These are phyloP conservation scores for Diplogasteroides magnus DNA, from an alignment of 1,140 invertebrate species.

Conservation along the genomic window DNA sequence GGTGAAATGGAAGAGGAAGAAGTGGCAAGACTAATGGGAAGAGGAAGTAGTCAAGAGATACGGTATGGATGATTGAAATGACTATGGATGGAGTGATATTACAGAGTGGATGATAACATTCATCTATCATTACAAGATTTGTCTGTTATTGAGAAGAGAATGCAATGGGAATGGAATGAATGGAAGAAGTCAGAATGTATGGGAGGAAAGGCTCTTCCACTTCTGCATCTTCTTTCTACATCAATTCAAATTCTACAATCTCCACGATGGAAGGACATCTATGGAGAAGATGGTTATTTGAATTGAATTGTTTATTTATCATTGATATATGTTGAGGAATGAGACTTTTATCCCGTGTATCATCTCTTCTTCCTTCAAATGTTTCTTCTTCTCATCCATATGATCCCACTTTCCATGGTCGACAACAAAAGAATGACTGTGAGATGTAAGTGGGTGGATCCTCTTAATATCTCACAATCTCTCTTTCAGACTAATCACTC, in stretches of 20 bases:
- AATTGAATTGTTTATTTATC: background rate
- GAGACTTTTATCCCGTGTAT: background rate
- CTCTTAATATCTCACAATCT: too few species aligned
- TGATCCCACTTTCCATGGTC: background rate
- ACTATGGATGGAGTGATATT: too few species aligned
- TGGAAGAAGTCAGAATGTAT: background rate
- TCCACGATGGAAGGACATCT: background rate
- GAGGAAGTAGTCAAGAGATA: too few species aligned
- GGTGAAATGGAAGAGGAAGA: too few species aligned
- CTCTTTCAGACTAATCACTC: too few species aligned
- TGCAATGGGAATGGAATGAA: background rate
- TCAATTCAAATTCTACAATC: background rate
- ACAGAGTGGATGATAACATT: too few species aligned
- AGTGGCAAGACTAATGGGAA: too few species aligned
- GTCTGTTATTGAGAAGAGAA: background rate
- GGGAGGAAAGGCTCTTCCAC: background rate
- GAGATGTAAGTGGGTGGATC: too few species aligned
- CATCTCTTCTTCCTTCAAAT: too few species aligned
- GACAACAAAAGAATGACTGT: too few species aligned
- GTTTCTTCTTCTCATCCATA: background rate
- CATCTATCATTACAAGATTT: too few species aligned
- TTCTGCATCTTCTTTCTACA: background rate
- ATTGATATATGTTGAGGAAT: background rate
- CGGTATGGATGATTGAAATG: too few species aligned
- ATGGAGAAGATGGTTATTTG: background rate